Evolutionary conservation across 2,797 vertebrate species (phyloP).

Genomic region (Lacerta agilis): DNA sequence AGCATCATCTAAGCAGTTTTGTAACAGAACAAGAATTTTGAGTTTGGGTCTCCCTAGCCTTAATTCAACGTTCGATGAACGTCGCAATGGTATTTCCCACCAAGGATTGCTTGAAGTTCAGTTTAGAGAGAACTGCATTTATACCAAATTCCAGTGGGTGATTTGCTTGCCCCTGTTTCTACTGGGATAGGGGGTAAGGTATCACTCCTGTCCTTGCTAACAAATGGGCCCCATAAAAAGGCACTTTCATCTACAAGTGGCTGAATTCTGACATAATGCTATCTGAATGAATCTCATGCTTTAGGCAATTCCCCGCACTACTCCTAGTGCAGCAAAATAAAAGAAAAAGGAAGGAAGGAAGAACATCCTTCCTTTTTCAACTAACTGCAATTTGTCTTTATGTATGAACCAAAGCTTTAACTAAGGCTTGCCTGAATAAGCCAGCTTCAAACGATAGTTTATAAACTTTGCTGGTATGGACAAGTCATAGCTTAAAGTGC

Average conservation of each 20-base stretch:
- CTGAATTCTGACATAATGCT: too few species aligned
- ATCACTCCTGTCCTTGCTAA: neutral
- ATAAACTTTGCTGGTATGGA: neutral
- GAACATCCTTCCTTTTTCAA: too few species aligned
- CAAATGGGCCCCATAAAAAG: neutral
- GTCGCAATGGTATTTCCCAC: neutral
- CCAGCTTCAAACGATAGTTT: too few species aligned
- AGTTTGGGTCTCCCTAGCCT: neutral
- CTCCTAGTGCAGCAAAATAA: neutral
- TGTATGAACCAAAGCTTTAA: too few species aligned
- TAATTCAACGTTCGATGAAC: neutral
- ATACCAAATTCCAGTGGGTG: neutral
- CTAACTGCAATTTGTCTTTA: too few species aligned
- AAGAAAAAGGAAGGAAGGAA: too few species aligned
- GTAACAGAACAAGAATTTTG: neutral
- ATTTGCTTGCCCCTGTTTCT: neutral
- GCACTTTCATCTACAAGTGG: neutral
- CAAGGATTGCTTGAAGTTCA: too few species aligned
- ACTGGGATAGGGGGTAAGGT: neutral
- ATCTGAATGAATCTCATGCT: too few species aligned
- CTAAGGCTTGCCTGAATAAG: too few species aligned
- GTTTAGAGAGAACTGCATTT: neutral
- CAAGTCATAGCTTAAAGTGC: neutral
- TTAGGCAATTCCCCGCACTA: too few species aligned
- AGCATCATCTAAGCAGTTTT: neutral